Conservation (phyloP, 1,140 invertebrate genomes). For the Pseudomyrmex dendroicus region DNA sequence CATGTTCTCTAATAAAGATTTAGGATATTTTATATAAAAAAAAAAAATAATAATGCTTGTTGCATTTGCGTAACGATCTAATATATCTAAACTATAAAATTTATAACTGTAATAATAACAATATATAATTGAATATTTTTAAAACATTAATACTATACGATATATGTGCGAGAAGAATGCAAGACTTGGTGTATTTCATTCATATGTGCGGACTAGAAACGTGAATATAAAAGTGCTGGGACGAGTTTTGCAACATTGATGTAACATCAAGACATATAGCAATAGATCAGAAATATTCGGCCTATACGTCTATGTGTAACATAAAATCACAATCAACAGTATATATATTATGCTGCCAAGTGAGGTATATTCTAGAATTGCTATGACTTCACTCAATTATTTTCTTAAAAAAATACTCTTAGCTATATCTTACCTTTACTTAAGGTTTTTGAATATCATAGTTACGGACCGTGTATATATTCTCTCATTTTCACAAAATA, state of each 20-base stretch:
- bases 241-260: background rate
- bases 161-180: background rate
- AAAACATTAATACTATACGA: background rate
- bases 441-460: too few species aligned
- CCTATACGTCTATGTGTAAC: too few species aligned
- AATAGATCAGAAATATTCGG: too few species aligned
- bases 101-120: background rate
- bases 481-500: too few species aligned
- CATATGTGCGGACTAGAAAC: constrained; percentile 12
- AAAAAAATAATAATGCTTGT: background rate
- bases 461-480: too few species aligned
- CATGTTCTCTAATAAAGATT: constrained; percentile 82
- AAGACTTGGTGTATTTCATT: background rate
- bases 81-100: background rate
- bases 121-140: background rate
- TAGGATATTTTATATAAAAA: constrained; percentile 82
- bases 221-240: background rate
- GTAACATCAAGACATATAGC: background rate
- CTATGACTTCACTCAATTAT: too few species aligned
- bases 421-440: too few species aligned
- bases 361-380: too few species aligned
- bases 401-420: too few species aligned
- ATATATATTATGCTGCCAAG: too few species aligned
- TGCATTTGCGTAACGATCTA: background rate
- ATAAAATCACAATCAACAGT: background rate